These are phyloP conservation scores for Lycaon pictus DNA, from an alignment of 2,113 vertebrate species.

Conservation along the genomic window DNA sequence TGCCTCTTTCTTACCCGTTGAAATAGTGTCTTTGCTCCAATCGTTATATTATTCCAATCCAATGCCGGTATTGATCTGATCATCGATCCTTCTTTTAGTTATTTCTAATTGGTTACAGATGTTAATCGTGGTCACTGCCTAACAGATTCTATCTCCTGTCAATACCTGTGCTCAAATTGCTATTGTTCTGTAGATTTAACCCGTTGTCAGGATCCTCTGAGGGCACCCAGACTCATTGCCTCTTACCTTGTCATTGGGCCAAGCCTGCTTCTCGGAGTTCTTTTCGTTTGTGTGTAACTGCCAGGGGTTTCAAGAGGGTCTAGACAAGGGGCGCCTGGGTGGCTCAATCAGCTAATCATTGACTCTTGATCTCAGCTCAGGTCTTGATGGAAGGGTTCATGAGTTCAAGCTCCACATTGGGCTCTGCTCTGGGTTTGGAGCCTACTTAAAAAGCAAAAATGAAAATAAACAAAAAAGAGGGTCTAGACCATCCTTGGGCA, in stretches of 20 bases:
- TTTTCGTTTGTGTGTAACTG: background rate
- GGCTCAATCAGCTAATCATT: background rate
- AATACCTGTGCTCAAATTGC: background rate
- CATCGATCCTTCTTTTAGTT: conserved; percentile 9
- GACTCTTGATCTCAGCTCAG: background rate
- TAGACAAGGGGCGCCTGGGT: background rate
- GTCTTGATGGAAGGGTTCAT: background rate
- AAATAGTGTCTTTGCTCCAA: background rate
- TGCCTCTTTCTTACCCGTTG: background rate
- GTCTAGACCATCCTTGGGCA: background rate
- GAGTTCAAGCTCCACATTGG: background rate
- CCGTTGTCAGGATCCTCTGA: background rate
- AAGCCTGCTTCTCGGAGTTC: background rate
- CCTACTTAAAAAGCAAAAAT: background rate
- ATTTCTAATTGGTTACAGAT: conserved; percentile 44
- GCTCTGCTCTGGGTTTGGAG: background rate
- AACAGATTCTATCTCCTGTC: background rate
- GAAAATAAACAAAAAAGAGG: background rate
- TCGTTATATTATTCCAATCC: background rate
- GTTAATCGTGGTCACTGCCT: conserved; percentile 25
- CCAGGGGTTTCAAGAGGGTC: no score
- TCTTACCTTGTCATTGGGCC: background rate
- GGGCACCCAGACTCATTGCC: no score
- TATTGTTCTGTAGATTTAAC: background rate
- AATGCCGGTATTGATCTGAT: background rate